Evolutionary conservation across 2,113 vertebrate genomes (phyloP).

Genomic region (Lota lota): DNA sequence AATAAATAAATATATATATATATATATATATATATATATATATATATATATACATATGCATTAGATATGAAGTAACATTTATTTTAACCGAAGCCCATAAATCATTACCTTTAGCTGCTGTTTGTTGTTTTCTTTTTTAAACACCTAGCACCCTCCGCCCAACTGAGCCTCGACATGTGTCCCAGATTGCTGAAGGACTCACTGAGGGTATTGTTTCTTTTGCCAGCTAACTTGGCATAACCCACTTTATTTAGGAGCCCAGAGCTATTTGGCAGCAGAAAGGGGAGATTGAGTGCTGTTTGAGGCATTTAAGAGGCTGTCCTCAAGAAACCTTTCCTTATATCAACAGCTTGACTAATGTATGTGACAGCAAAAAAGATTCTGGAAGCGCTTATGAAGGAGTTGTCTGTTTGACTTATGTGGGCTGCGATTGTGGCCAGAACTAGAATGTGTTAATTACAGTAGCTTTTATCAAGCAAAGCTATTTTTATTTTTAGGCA

Average conservation of each 20-base stretch:
- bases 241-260: slow-evolving; percentile 53
- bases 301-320: slow-evolving; percentile 66
- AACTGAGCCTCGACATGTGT: slow-evolving; percentile 16
- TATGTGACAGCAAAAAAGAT: slow-evolving; percentile 50
- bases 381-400: slow-evolving; percentile 50
- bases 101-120: slow-evolving; percentile 51
- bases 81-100: slow-evolving; percentile 42
- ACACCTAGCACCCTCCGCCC: slow-evolving; percentile 21
- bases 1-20: no score
- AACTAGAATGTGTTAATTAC: slow-evolving; percentile 50
- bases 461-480: slow-evolving; percentile 43
- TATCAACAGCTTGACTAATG: slow-evolving; percentile 58
- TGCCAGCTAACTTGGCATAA: slow-evolving; percentile 67
- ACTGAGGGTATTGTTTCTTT: slow-evolving; percentile 60
- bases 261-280: slow-evolving; percentile 56
- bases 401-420: slow-evolving; percentile 58
- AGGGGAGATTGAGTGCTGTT: slow-evolving; percentile 39
- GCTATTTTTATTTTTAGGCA: slow-evolving; percentile 30
- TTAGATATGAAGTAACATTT: slow-evolving; percentile 48
- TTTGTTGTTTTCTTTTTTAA: slow-evolving; percentile 36
- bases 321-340: slow-evolving; percentile 64
- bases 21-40: no score
- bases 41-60: slow-evolving; percentile 7
- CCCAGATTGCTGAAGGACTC: slow-evolving; percentile 58
- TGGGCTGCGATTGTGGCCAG: slow-evolving; percentile 28